Evolutionary conservation across 2,113 vertebrate species (phyloP), one percentile per base, ranked within the genome.

Genomic region (Pteropus alecto): DNA sequence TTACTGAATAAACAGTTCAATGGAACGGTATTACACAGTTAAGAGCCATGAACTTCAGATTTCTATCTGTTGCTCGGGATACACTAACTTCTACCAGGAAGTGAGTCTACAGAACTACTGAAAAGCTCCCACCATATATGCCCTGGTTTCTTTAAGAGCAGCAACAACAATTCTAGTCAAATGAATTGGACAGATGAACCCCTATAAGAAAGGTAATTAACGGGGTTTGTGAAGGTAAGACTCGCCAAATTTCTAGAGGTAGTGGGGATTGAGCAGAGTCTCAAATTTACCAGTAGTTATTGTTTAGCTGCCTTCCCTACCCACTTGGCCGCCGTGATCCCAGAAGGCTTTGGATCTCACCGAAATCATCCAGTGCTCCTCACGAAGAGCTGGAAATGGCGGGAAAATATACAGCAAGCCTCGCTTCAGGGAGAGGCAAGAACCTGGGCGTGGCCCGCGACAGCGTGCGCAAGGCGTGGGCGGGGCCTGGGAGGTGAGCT

Each of bases 311-410:
- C 15, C 30, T 79, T 63, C 60, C 43, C 63, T 61, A 73, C 54
- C 46, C 70, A n/a, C 35, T 38, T 21, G 54, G 68, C 71, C 21
- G 13, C 92, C 15, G 15, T 30, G 19, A 79, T 73, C 7, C 71
- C 76, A 13, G 41, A 92, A 73, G 19, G 1, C 74, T 51, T 79
- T 15, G 3, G 43, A 28, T 73, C 87, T 93, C 87, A 56, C 58
- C 51, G 33, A 82, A 92, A 86, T n/a, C 77, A 61, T 24, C 60
- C 41, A 63, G 6, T 74, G 90, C 94, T 43, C 82, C 63, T 96
- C 97, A 87, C 13, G 67, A 91, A 46, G 7, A 41, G 30, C 78
- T 71, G 46, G 73, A 96, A 94, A 93, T 18, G 92, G 95, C 94
- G 95, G 98, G 97, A 96, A 96, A 97, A 76, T 1, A 74, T 4